Evolutionary conservation across 2,888 invertebrate species (phyloP).

Genomic region (Dryococelus australis): DNA sequence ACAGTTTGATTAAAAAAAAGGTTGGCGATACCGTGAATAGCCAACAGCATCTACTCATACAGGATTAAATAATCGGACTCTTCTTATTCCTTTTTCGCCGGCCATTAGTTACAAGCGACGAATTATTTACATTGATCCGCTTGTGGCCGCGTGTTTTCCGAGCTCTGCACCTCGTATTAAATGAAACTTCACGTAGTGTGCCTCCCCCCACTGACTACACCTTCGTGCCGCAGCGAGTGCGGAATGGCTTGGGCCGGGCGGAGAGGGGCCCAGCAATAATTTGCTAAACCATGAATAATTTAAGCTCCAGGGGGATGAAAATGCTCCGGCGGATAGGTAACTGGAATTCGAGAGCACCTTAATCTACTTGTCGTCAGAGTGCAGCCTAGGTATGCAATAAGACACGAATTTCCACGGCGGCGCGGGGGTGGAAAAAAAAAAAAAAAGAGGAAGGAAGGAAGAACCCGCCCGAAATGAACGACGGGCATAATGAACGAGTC

Average conservation of each 20-base stretch:
- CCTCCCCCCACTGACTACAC: background rate
- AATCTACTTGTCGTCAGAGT: background rate
- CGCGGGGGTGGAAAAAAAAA: background rate
- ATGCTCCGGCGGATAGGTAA: background rate
- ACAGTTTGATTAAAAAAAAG: too few relatives aligned
- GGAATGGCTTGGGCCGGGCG: background rate
- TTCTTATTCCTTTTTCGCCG: too few relatives aligned
- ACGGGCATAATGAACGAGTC: background rate
- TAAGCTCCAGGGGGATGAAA: background rate
- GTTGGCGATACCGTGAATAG: too few relatives aligned
- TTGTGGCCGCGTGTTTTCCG: too few relatives aligned
- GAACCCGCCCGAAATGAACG: background rate
- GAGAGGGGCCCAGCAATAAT: background rate
- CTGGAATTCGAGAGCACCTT: background rate
- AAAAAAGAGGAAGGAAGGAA: background rate
- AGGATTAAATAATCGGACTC: too few relatives aligned
- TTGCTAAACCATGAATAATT: slow-evolving; percentile 16
- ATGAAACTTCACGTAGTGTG: background rate
- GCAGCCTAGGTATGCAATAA: slow-evolving; percentile 3
- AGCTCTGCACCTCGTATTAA: background rate
- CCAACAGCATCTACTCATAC: too few relatives aligned
- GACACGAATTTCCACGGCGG: slow-evolving; percentile 1
- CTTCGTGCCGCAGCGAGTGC: background rate
- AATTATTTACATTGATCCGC: too few relatives aligned
- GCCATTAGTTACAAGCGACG: too few relatives aligned